Evolutionary conservation across 2,113 vertebrate genomes (phyloP), one percentile per base, ranked within the genome.

Genomic region (Panthera leo): DNA sequence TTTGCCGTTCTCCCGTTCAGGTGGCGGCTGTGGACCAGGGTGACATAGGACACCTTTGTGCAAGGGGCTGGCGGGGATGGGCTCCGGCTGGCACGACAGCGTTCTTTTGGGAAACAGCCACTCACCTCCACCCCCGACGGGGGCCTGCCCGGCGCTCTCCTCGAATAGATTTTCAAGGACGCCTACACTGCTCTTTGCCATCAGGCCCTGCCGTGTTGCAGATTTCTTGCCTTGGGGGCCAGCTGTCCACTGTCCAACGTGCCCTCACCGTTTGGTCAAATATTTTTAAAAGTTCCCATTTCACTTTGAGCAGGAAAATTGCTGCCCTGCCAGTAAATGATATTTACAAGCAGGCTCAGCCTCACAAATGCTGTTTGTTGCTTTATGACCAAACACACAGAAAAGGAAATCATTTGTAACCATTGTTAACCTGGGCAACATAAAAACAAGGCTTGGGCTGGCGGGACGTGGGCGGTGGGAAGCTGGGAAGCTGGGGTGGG

Each of bases 381-480:
- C 39, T 31, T 61, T 45, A 0, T 9, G 11, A 25, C 27, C 48
- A 39, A 25, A 25, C 6, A 25, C 31, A 19, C 10, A 53, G 71
- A 7, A 86, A 61, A 10, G 16, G 14, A 51, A 53, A 51, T 48
- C 4, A 36, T 51, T 0, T 29, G 31, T 23, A 45, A 10, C 67
- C 12, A 7, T 15, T 1, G 42, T 3, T 3, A 63, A 39, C 78
- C 39, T 4, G 19, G 61, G 39, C 55, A 12, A 25, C 39, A 39
- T 1, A n/a, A 6, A 51, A 2, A 71, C 14, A 5, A 42, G 0
- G 0, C 5, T 21, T 7, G 31, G 53, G 55, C n/a, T 2, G 19
- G n/a, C 3, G 0, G 61, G 82, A 18, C 3, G 3, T 0, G 15
- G 85, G 48, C 0, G 2, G 42, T 6, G 13, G 23, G 27, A 5